Evolutionary conservation across 2,888 invertebrate genomes (phyloP).

Genomic region (Tipula confusa): DNA sequence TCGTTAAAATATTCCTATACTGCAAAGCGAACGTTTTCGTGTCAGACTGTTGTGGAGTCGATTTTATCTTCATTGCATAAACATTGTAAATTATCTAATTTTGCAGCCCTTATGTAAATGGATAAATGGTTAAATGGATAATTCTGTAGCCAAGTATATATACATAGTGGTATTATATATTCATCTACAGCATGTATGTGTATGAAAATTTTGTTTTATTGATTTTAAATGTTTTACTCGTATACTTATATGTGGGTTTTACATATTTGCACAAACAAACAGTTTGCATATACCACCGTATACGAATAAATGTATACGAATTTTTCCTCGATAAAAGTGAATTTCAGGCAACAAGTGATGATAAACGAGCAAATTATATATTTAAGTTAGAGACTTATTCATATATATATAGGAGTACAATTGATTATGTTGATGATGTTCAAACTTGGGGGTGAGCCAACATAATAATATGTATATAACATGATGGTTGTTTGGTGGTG

Average conservation of each 20-base stretch:
- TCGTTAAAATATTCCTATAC: background rate
- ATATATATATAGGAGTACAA: background rate
- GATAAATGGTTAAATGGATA: background rate
- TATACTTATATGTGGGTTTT: background rate
- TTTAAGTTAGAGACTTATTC: background rate
- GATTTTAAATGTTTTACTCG: background rate
- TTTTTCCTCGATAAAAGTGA: background rate
- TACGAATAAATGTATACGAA: background rate
- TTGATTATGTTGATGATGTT: background rate
- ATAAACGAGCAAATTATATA: background rate
- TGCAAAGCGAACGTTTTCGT: background rate
- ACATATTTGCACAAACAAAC: background rate
- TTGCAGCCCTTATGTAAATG: background rate
- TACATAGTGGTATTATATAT: background rate
- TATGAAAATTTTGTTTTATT: background rate
- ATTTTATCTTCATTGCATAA: background rate
- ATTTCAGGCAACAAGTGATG: slow-evolving; percentile 5
- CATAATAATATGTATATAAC: background rate
- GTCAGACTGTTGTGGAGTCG: background rate
- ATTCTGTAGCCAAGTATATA: background rate
- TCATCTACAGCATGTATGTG: background rate
- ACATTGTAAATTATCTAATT: background rate
- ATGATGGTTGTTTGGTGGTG: background rate
- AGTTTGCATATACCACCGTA: background rate
- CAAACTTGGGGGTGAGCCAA: background rate